Percentiles rank a stretch among this genome's conserved stretches.
These are phyloP conservation scores for Microtus ochrogaster DNA, from an alignment of 2,113 vertebrate species.

Conservation along the genomic window DNA sequence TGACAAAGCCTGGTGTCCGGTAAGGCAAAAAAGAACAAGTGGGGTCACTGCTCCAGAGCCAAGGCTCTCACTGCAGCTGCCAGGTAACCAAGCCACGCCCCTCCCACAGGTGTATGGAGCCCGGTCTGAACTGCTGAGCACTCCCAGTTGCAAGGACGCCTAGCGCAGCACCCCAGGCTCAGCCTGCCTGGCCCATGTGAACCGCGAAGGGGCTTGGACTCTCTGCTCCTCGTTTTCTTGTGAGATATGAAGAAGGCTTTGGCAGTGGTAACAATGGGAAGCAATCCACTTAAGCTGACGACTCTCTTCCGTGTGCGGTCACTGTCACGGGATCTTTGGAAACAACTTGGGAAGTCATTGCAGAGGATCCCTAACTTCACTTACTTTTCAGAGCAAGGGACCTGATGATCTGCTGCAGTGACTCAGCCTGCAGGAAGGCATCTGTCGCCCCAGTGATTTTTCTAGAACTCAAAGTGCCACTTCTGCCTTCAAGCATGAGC, in stretches of 20 bases:
- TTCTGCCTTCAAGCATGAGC: conserved; percentile 4
- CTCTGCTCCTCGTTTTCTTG: not conserved
- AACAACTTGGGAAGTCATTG: not conserved
- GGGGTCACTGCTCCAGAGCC: not conserved
- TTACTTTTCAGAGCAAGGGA: not conserved
- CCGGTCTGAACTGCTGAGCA: not conserved
- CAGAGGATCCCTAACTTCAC: not conserved
- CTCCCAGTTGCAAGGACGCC: not conserved
- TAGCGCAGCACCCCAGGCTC: not conserved
- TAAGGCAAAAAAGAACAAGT: not conserved
- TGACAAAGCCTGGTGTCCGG: not conserved
- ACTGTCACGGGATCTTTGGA: not conserved
- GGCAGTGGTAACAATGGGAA: not conserved
- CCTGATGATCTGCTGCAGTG: rapidly evolving
- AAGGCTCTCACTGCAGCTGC: not conserved
- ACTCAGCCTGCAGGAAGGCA: not conserved
- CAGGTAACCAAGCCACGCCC: not conserved
- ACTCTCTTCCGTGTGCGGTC: not conserved
- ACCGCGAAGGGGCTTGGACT: not conserved
- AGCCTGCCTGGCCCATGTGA: not conserved
- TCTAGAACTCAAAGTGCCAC: not conserved
- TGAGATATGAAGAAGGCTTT: not conserved
- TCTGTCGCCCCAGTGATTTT: not conserved
- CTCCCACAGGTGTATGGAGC: not conserved
- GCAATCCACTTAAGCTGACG: not conserved